phyloP scores from a whole-genome alignment of 2,797 vertebrate species.

The Cuniculus paca region DNA sequence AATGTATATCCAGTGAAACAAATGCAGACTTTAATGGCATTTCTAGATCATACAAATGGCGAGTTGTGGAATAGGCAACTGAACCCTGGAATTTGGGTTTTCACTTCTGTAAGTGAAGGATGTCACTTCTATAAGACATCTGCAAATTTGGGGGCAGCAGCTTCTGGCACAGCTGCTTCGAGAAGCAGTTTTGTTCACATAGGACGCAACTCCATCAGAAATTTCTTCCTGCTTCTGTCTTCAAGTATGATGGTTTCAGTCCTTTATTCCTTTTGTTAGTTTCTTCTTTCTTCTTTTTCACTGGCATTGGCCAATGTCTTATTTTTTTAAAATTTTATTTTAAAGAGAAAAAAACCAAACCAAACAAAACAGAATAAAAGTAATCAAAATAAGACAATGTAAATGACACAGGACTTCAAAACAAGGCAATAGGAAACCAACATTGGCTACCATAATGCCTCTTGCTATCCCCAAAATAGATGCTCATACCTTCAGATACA shows the following conservation, averaged over 20 bases:
- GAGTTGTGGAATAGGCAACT: not conserved
- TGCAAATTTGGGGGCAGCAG: not conserved
- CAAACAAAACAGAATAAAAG: too few relatives aligned
- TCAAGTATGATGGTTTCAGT: not conserved
- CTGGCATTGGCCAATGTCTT: not conserved
- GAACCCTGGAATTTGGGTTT: not conserved
- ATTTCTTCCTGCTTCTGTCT: not conserved
- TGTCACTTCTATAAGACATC: not conserved
- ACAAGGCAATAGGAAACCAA: too few relatives aligned
- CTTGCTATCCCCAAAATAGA: too few relatives aligned
- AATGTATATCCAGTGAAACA: not conserved
- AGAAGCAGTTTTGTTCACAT: not conserved
- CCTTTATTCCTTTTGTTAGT: not conserved
- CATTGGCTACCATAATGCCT: too few relatives aligned
- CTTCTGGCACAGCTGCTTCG: not conserved
- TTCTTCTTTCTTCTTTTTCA: not conserved
- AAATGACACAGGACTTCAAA: too few relatives aligned
- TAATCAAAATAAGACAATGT: too few relatives aligned
- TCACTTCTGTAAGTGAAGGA: not conserved
- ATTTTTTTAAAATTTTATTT: not conserved
- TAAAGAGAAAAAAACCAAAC: too few relatives aligned
- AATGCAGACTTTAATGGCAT: conserved; percentile 28
- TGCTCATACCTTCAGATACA: too few relatives aligned
- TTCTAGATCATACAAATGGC: not conserved
- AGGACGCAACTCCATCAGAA: not conserved